Evolutionary conservation across 2,797 vertebrate genomes (phyloP), one percentile per base, ranked within the genome.

Genomic region (Chrosomus eos): DNA sequence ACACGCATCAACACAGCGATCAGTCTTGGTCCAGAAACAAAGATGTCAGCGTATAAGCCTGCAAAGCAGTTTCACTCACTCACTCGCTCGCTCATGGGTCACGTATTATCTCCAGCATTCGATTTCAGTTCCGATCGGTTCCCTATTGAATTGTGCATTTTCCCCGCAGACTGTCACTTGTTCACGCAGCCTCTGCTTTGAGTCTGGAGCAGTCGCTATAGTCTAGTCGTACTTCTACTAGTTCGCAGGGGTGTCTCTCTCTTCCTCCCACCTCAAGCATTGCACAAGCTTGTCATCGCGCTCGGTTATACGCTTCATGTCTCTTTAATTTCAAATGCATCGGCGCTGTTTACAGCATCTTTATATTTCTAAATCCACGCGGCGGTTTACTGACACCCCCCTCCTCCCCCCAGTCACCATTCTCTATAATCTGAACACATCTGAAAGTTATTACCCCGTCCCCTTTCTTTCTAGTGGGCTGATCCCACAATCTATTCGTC

Each of bases 381-480:
- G 91, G 92, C 93, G 88, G 91, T 92, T 92, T 93, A 92, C 95
- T 93, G 95, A 94, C 93, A 91, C 94, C 94, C 92, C 92, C 92
- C 58, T 48, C 78, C 62, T 33, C 92, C 87, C 82, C 86, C 80
- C 93, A 84, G 58, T 84, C 70, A 45, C 76, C 72, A 87, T 82
- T 78, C 92, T 91, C 76, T 85, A 80, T 85, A 91, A 95, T 93
- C 92, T 90, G 93, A 93, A 91, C 92, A 93, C 92, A 94, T 93
- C 93, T 95, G 93, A 95, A 95, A 95, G 90, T 95, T 95, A 93
- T 95, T 94, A 94, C 81, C 89, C 89, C 90, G 88, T 92, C 91
- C 90, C 89, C 88, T 87, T 90, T 88, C 89, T 87, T 90, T 88
- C 87, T 90, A 90, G 91, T 91, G 91, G 89, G 88, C 92, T 90